Base-by-base conservation (phyloP, 2,113 vertebrate genomes). In the Galeopterus variegatus region DNA sequence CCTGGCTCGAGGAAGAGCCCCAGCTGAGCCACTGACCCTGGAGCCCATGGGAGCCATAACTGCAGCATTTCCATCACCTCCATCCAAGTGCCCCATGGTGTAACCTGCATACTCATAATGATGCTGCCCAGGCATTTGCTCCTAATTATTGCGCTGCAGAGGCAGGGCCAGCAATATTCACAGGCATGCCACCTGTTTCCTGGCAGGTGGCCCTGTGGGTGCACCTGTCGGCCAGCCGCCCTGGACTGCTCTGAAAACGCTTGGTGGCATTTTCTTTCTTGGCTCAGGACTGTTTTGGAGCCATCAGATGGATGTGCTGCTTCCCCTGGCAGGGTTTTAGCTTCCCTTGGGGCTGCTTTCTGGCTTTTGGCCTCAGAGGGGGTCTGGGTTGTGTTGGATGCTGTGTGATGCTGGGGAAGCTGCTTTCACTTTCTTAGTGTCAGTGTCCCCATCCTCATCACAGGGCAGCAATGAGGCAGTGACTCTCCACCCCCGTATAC, bases 111-210 rank as follows among this genome's bases (percentile, higher is more conserved):
- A 3, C 65, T 73, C 1, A 13, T 58, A 73, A 26, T 50, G 73
- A 52, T 36, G 52, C 84, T 36, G 64, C 81, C 93, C 81, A n/a
- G 85, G 88, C 33, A 14, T 83, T 87, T 52, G 33, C 56, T 41
- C 69, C 88, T 90, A 69, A 92, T 90, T 67, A 52, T 72, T 87
- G 48, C 0, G 0, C 73, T 1, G 24, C 13, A 62, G n/a, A 87
- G 69, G 56, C 88, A 10, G 70, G 79, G 91, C 93, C 91, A 94
- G 81, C 80, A 69, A 41, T n/a, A 73, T 50, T 82, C 50, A 84
- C 80, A 84, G 88, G 52, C 56, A 1, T 54, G 85, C 92, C 88
- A 88, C 96, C 95, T 93, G 96, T 75, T 93, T 94, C 94, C 92
- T 94, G 88, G 95, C 96, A 93, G 69, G 80, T 23, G 88, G 96